A percentile compares a stretch with the other conserved stretches of the same genome.
Evolutionary conservation across 1,140 invertebrate species (phyloP).

Genomic region (Cotesia vestalis): DNA sequence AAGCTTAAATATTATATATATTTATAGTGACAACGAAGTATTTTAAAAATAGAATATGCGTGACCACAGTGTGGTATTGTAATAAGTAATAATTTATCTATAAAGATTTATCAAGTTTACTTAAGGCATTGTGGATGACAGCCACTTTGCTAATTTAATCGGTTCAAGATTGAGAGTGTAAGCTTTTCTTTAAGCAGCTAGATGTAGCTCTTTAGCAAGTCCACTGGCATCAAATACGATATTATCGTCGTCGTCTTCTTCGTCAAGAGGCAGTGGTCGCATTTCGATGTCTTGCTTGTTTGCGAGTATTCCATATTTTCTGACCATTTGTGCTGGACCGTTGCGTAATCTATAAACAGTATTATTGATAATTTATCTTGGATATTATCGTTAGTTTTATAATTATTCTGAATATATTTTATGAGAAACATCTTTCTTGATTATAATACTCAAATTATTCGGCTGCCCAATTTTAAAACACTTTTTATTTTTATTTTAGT

Average conservation of each 20-base stretch:
- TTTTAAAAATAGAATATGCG: slow-evolving; percentile 12
- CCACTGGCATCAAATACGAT: slow-evolving; percentile 67
- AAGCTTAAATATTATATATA: slow-evolving; percentile 23
- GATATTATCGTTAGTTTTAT: slow-evolving; percentile 23
- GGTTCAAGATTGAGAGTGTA: slow-evolving; percentile 28
- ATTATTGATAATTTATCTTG: slow-evolving; percentile 17
- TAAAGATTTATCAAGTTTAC: neutral
- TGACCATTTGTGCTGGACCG: slow-evolving; percentile 59
- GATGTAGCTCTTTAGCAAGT: slow-evolving; percentile 35
- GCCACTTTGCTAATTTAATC: slow-evolving; percentile 44
- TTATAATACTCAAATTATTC: too few species aligned
- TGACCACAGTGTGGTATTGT: neutral
- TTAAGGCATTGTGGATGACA: neutral
- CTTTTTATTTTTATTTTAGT: too few species aligned
- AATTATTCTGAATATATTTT: too few species aligned
- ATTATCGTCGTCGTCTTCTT: slow-evolving; percentile 70
- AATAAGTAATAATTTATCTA: neutral
- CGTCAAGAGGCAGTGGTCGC: slow-evolving; percentile 68
- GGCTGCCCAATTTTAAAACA: too few species aligned
- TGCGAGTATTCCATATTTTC: slow-evolving; percentile 68
- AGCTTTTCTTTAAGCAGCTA: slow-evolving; percentile 30
- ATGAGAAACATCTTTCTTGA: too few species aligned
- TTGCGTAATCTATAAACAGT: slow-evolving; percentile 52
- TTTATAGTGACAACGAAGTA: slow-evolving; percentile 28
- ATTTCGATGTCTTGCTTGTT: slow-evolving; percentile 70